A percentile compares a stretch with the other conserved stretches of the same genome.
Conservation (phyloP, 2,797 vertebrate genomes). For the Rousettus madagascariensis region DNA sequence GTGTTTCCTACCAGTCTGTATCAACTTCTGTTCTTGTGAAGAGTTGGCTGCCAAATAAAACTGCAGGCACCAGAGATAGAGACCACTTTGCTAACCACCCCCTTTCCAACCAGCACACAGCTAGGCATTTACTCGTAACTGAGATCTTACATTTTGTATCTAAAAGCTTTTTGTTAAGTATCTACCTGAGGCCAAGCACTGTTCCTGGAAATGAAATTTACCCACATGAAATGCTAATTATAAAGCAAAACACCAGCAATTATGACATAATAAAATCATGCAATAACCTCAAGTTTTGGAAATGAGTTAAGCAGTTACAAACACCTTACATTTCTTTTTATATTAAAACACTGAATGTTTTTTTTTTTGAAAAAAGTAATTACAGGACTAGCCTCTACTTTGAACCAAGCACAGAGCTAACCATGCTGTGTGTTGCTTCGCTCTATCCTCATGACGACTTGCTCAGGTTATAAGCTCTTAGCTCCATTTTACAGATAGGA, state of each 20-base stretch:
- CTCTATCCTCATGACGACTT: not conserved
- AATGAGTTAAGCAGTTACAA: not conserved
- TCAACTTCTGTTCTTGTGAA: not conserved
- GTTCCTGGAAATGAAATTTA: not conserved
- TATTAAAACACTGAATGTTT: not conserved
- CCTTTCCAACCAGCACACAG: not conserved
- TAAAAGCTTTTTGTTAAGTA: not conserved
- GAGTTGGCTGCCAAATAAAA: not conserved
- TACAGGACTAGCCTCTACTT: not conserved
- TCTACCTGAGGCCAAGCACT: not conserved
- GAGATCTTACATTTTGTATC: not conserved
- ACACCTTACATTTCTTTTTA: not conserved
- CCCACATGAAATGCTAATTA: not conserved
- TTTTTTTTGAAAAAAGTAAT: not conserved
- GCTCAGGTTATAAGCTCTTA: fast-evolving
- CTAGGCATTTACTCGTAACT: no score
- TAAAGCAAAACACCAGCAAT: not conserved
- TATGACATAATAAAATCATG: not conserved
- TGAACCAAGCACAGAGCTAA: not conserved
- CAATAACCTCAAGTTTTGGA: not conserved
- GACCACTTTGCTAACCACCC: no score
- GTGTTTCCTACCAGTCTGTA: not conserved
- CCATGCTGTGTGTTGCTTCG: fast-evolving
- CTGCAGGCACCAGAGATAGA: not conserved
- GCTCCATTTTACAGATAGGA: not conserved